Percentiles rank a stretch among this genome's conserved stretches.
These are phyloP conservation scores for Ochotona princeps DNA, from an alignment of 2,113 vertebrate species.

Conservation along the genomic window DNA sequence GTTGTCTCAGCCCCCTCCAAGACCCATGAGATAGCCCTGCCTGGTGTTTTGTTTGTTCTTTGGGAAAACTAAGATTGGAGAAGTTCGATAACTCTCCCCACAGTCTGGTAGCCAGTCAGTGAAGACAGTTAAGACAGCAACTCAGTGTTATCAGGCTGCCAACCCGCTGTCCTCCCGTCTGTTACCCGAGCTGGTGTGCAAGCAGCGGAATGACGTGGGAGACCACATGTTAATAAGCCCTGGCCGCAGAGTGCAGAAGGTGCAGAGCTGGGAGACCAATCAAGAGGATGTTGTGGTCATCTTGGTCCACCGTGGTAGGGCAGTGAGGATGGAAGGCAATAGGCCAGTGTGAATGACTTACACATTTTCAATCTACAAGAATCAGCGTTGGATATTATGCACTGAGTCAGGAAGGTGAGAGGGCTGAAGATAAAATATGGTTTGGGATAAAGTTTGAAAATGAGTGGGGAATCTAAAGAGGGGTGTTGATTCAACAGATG, in stretches of 20 bases:
- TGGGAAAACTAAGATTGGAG: background rate
- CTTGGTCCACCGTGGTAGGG: background rate
- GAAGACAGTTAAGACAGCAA: slow-evolving; percentile 1
- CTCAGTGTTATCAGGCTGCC: background rate
- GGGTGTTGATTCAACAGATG: background rate
- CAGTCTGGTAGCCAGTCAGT: background rate
- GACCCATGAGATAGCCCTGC: background rate
- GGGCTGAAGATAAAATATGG: background rate
- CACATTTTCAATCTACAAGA: background rate
- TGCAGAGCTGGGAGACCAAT: background rate
- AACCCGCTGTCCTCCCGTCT: background rate
- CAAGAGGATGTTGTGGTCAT: background rate
- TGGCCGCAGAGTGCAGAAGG: background rate
- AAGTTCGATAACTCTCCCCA: background rate
- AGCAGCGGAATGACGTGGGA: background rate
- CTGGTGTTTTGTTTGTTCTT: background rate
- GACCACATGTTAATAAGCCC: background rate
- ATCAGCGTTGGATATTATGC: background rate
- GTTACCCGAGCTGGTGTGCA: background rate
- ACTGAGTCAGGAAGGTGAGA: background rate
- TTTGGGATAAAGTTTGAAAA: background rate
- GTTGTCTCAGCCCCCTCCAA: background rate
- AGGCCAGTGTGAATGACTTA: background rate
- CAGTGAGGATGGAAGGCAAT: background rate
- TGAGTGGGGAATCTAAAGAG: background rate